Base-by-base conservation (phyloP, 2,113 vertebrate species). In the Pseudorhombus dupliciocellatus region DNA sequence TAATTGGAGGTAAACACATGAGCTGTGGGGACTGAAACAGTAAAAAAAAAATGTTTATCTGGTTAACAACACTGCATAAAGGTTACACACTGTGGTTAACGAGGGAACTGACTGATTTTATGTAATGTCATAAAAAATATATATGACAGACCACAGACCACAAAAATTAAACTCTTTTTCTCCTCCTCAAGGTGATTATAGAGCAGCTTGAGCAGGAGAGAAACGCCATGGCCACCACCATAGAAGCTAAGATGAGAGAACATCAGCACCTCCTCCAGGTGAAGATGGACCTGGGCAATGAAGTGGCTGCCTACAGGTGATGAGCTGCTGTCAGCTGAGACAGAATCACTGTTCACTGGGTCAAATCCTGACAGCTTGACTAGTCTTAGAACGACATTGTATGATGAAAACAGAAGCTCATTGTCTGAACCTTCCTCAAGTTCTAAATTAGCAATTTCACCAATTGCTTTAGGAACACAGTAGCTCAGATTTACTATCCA, bases 221-320 rank as follows among this genome's bases (percentile, higher is more conserved):
- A 79, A 93, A 90, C 25, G 70, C 89, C 82, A 92, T 99, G 73
- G 94, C 92, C 5, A 56, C 85, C 30, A 90, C 88, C 3, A 95
- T 99, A 77, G 92, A 91, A 0, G 93, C 94, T 44, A 94, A 95
- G 82, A 93, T 97, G 67, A 91, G 85, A 67, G 96, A 99, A 50
- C 96, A 96, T 54, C 96, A 98, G 75, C 94, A 97, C 0, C 95
- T 99, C 5, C 88, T 98, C 73, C 95, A 96, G 83, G 94, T 96
- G 84, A 98, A 98, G 90, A 96, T 94, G 15, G 90, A 95, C 44
- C 95, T 99, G 58, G 95, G 95, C 75, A 91, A 96, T 81, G 98
- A 99, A 88, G 94, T 99, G 80, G 96, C 95, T 21, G 93, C 96
- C 14, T 98, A 99, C 92, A 96, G 96, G 98, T 99, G 62, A 86